Evolutionary conservation across 2,113 vertebrate species (phyloP), one percentile per base, ranked within the genome.

Genomic region (Catharus fuscescens): DNA sequence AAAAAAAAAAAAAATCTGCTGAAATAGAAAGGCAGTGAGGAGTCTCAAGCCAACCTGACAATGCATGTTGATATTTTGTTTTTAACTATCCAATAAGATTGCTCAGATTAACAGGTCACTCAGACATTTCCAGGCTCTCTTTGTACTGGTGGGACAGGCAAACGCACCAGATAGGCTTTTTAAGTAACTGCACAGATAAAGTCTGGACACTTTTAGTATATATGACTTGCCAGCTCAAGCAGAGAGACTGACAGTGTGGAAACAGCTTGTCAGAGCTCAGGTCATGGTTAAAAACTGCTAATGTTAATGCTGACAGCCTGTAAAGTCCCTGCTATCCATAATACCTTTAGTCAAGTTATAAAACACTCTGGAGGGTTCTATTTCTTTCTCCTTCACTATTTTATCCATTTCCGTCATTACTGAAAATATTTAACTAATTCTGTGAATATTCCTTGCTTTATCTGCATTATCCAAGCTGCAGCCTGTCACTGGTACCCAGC

Each of bases 201-300:
- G 92, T 93, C 95, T 97, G 96, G 95, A 96, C 96, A 91, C 90
- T 95, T 96, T 96, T 95, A 95, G 81, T 95, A 56, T 95, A 94
- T 95, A 93, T 62, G 93, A 95, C 93, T 95, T 97, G 94, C 94
- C 96, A 97, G 91, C 96, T 97, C 81, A 95, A 93, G 95, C 89
- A 95, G 87, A 95, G 94, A 97, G 96, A 95, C 94, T 97, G 96
- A 96, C 96, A 93, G 93, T 95, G 96, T 95, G 93, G 95, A 96
- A 96, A 96, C 95, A 95, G 94, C 94, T 96, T 97, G 96, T 95
- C 95, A 97, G 84, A 94, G 95, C 96, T 95, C 96, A 97, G 93
- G 96, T 94, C 95, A 90, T 96, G 94, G 94, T 95, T 96, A 96
- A 95, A 96, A 97, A 92, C 89, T 95, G 95, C 95, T 97, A 95